Percentiles rank a stretch among this genome's conserved stretches.
These are phyloP conservation scores for Nematolebias whitei DNA, from an alignment of 2,113 vertebrate genomes.

Conservation along the genomic window DNA sequence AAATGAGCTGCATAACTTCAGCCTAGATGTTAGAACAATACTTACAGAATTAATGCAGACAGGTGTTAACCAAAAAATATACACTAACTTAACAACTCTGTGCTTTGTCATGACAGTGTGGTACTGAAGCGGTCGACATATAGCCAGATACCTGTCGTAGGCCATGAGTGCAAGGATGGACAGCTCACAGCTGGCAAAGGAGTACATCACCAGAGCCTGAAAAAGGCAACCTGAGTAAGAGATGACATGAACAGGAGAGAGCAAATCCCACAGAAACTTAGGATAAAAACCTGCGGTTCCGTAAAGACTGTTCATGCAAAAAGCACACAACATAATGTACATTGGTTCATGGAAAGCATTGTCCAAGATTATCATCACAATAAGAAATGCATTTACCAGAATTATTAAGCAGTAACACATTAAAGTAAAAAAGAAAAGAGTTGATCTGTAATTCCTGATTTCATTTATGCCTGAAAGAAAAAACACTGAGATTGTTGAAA, in stretches of 20 bases:
- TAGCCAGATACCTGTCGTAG: slow-evolving; percentile 58
- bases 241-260: slow-evolving; percentile 42
- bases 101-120: slow-evolving; percentile 48
- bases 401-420: slow-evolving; percentile 41
- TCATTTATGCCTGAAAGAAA: slow-evolving; percentile 45
- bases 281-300: slow-evolving; percentile 57
- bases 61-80: slow-evolving; percentile 28
- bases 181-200: slow-evolving; percentile 42
- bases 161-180: slow-evolving; percentile 52
- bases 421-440: slow-evolving; percentile 32
- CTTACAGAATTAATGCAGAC: slow-evolving; percentile 12
- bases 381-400: slow-evolving; percentile 36
- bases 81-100: slow-evolving; percentile 11
- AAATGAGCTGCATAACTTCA: slow-evolving; percentile 30
- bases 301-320: slow-evolving; percentile 57
- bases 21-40: slow-evolving; percentile 12
- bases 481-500: slow-evolving; percentile 18
- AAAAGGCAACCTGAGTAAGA: slow-evolving; percentile 48
- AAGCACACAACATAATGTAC: slow-evolving; percentile 52
- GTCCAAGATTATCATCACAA: slow-evolving; percentile 44
- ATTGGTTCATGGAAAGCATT: slow-evolving; percentile 59
- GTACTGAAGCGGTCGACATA: slow-evolving; percentile 53
- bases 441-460: not conserved
- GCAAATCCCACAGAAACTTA: slow-evolving; percentile 45
- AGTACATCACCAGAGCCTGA: slow-evolving; percentile 39